Conservation (phyloP, 1,140 invertebrate species). For the Diorhabda sublineata region DNA sequence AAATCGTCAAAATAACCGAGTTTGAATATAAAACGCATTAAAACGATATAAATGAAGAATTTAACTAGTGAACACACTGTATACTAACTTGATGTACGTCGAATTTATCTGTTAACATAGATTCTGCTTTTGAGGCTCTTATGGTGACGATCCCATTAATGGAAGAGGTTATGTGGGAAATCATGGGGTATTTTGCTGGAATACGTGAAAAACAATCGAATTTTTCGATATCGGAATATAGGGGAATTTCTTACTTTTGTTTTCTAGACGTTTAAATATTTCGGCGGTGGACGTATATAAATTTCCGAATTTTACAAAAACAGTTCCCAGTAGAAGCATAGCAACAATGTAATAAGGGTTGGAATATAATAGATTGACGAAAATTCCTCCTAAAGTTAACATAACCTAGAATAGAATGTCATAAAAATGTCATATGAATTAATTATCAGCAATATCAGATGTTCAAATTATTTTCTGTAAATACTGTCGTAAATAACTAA, state of each 20-base stretch:
- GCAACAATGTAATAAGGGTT: conserved; percentile 68
- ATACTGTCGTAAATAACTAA: too few relatives aligned
- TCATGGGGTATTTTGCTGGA: conserved; percentile 65
- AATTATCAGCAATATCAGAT: too few relatives aligned
- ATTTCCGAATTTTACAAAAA: conserved; percentile 44
- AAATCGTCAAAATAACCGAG: too few relatives aligned
- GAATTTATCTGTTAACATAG: conserved; percentile 41
- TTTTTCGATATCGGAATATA: too few relatives aligned
- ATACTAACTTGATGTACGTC: conserved; percentile 37
- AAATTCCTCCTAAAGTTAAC: conserved; percentile 56
- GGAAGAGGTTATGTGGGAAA: conserved; percentile 61
- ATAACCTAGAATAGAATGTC: conserved; percentile 45
- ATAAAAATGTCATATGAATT: too few relatives aligned
- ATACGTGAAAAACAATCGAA: background rate
- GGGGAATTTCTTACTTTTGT: too few relatives aligned
- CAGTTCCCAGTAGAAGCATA: conserved; percentile 49
- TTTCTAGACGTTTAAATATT: too few relatives aligned
- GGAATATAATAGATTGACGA: conserved; percentile 64
- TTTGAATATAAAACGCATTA: too few relatives aligned
- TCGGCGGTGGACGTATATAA: background rate
- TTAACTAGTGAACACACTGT: background rate
- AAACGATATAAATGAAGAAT: too few relatives aligned
- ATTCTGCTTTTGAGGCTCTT: conserved; percentile 43
- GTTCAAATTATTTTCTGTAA: too few relatives aligned
- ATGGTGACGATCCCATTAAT: conserved; percentile 41